Percentiles rank a stretch among this genome's conserved stretches.
Conservation (phyloP, 2,888 invertebrate species). For the Helleia helle region DNA sequence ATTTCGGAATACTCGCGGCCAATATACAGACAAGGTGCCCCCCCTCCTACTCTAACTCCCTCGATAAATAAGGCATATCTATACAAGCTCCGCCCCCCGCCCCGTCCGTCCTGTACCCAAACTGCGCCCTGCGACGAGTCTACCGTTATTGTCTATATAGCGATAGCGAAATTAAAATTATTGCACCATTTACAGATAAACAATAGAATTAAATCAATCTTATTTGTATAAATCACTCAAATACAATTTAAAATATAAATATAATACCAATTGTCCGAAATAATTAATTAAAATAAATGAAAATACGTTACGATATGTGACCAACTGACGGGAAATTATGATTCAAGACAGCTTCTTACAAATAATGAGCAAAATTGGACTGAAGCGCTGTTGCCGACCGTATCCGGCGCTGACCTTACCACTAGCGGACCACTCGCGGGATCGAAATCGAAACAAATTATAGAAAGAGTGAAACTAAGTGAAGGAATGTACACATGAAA, state of each 20-base stretch:
- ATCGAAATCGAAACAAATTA: not conserved
- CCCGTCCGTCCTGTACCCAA: not conserved
- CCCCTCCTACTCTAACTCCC: slow-evolving; percentile 9
- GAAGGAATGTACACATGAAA: slow-evolving; percentile 4
- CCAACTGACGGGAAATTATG: no score
- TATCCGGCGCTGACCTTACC: no score
- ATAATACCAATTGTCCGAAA: slow-evolving; percentile 7
- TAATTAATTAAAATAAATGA: not conserved
- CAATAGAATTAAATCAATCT: slow-evolving; percentile 13
- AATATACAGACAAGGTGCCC: slow-evolving; percentile 30
- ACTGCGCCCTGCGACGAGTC: not conserved
- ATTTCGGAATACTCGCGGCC: slow-evolving; percentile 36
- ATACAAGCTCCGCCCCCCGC: slow-evolving; percentile 34
- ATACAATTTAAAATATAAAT: slow-evolving; percentile 3
- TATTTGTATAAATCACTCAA: slow-evolving; percentile 8
- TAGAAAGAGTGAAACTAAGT: not conserved
- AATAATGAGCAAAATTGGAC: slow-evolving; percentile 2
- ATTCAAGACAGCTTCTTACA: slow-evolving; percentile 1
- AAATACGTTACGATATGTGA: no score
- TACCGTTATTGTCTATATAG: no score
- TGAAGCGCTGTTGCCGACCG: no score
- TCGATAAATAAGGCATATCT: slow-evolving; percentile 20
- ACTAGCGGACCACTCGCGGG: not conserved
- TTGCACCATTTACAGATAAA: slow-evolving; percentile 16
- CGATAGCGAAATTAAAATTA: no score